phyloP scores from a whole-genome alignment of 2,888 invertebrate species.

The Spilosoma lubricipeda region DNA sequence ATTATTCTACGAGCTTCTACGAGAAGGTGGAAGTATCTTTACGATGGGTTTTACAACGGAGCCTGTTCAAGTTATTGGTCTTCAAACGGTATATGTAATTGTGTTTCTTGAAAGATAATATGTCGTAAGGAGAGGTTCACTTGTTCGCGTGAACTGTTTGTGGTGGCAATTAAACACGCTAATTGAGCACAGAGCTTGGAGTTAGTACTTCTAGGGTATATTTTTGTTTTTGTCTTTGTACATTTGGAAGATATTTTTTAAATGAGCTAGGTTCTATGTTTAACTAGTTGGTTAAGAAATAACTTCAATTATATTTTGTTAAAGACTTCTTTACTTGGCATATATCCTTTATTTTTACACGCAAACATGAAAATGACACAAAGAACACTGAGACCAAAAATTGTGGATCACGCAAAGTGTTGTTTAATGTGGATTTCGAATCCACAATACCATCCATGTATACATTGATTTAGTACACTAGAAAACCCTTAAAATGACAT shows the following conservation, averaged over 20 bases:
- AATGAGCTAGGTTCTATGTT: no score
- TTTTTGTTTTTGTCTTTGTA: background rate
- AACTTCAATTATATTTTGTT: no score
- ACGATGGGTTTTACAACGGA: constrained; percentile 51
- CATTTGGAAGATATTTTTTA: background rate
- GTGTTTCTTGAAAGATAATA: constrained; percentile 52
- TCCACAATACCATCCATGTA: no score
- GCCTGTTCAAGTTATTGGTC: constrained; percentile 45
- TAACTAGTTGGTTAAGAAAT: no score
- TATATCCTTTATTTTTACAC: no score
- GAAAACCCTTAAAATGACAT: no score
- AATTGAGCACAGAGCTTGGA: constrained; percentile 10
- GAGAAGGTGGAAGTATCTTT: constrained; percentile 45
- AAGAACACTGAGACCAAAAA: no score
- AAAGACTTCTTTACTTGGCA: no score
- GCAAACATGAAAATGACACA: no score
- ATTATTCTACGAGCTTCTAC: constrained; percentile 37
- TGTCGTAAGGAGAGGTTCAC: constrained; percentile 23
- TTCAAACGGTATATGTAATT: constrained; percentile 48
- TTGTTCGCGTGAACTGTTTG: constrained; percentile 24
- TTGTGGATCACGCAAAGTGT: no score
- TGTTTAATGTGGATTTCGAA: no score
- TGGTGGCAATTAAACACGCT: constrained; percentile 15
- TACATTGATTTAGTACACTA: no score
- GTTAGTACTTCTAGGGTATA: background rate